phyloP scores from a whole-genome alignment of 2,888 invertebrate species.

The Phorcus lineatus region DNA sequence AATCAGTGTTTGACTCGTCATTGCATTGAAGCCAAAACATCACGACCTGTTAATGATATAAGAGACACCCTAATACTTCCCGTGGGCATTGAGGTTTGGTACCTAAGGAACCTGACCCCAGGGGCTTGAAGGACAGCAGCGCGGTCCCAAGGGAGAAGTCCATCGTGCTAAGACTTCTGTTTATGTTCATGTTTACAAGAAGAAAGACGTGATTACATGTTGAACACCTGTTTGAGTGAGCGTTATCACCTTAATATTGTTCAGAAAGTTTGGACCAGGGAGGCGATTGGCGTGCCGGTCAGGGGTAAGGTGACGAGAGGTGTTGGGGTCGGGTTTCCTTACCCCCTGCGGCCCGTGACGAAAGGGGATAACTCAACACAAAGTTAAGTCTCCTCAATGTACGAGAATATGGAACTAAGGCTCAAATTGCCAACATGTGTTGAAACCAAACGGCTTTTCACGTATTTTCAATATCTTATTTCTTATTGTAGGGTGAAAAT shows the following conservation, averaged over 20 bases:
- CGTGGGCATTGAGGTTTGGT: background rate
- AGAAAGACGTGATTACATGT: background rate
- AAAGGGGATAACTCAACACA: background rate
- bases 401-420: background rate
- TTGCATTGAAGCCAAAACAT: background rate
- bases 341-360: background rate
- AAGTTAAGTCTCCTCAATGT: background rate
- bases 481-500: constrained; percentile 5
- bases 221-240: background rate
- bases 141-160: background rate
- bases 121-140: background rate
- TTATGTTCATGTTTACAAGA: background rate
- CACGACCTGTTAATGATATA: background rate
- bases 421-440: constrained; percentile 13
- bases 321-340: background rate
- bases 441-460: constrained; percentile 8
- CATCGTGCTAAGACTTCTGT: background rate
- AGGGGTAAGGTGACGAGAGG: no score
- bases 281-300: no score
- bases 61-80: background rate
- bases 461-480: background rate
- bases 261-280: background rate
- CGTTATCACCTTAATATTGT: background rate
- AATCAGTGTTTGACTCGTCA: background rate
- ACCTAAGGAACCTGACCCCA: background rate